Base-by-base conservation (phyloP, 2,888 invertebrate genomes). In the Drosophila kambysellisi region DNA sequence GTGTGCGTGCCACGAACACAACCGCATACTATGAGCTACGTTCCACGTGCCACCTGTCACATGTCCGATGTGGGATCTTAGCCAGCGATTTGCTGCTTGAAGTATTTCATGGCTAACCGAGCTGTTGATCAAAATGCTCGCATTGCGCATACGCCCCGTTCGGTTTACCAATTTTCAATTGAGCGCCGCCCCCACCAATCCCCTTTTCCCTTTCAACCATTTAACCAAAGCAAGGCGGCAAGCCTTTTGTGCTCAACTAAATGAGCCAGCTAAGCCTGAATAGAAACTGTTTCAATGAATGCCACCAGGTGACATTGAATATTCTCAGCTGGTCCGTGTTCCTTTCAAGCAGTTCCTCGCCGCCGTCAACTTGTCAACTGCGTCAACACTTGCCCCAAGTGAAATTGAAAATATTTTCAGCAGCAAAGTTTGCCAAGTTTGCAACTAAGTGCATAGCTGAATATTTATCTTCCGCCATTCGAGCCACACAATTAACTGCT, bases 381-480 rank as follows among this genome's bases (percentile, higher is more conserved):
- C 50, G 73, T 70, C 76, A 72, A 79, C 80, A 79, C 63, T 74
- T 81, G 66, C 60, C 65, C 48, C 52, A 75, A 72, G 61, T 78
- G 62, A 65, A 74, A 25, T 78, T 78, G 62, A 78, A 78, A 74
- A 60, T 61, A 62, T 53, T 74, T 70, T 57, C 20, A 41, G 30
- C 35, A 32, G 53, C 60, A 63, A 76, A 64, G 51, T 56, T 72
- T 63, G 11, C 41, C 17, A 46, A 48, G 53, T 43, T 68, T 57
- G 37, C 35, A 50, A 39, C 61, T 17, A 51, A 54, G 39, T 20
- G 41, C 4, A 8, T n/a, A 29, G 15, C 61, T 56, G 25, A n/a
- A 54, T 58, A 59, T 48, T 54, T 17, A 35, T 20, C 29, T 37
- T 37, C 69, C 64, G 74, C 64, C 73, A 61, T 25, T 25, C 74